Percentiles rank a stretch among this genome's conserved stretches.
phyloP scores from a whole-genome alignment of 1,140 invertebrate species.

The Drosophila athabasca region DNA sequence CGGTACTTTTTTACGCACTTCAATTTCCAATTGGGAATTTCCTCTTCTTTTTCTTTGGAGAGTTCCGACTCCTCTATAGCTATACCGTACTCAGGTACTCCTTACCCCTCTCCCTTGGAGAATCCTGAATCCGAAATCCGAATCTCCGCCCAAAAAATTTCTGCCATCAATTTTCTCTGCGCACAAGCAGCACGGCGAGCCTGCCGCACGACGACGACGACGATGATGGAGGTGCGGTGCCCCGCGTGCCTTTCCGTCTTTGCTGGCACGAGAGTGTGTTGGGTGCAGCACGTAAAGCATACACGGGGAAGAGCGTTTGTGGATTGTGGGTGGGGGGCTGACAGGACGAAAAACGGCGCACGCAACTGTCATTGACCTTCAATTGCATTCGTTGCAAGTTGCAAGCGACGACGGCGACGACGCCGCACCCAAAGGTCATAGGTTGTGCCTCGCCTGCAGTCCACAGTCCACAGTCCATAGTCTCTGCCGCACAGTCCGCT shows the following conservation, averaged over 20 bases:
- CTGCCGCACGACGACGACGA: conserved; percentile 1
- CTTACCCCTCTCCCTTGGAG: too few relatives aligned
- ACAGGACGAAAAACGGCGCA: conserved; percentile 65
- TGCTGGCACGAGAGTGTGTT: conserved; percentile 17
- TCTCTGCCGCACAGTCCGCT: too few relatives aligned
- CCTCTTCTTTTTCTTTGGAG: too few relatives aligned
- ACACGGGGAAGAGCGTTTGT: not conserved
- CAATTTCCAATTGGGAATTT: conserved; percentile 37
- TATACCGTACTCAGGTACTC: too few relatives aligned
- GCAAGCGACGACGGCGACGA: conserved; percentile 36
- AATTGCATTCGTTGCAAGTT: conserved; percentile 71
- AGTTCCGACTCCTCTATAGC: too few relatives aligned
- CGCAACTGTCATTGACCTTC: conserved; percentile 80
- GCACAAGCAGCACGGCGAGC: conserved; percentile 46
- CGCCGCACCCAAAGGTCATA: conserved; percentile 79
- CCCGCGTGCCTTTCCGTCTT: too few relatives aligned
- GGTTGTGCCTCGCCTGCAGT: conserved; percentile 60
- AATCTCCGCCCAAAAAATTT: too few relatives aligned
- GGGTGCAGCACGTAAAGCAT: not conserved
- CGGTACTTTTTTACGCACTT: conserved; percentile 55
- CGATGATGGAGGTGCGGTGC: conserved; percentile 8
- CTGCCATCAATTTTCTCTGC: conserved; percentile 21
- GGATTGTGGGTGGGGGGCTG: not conserved
- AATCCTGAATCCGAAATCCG: too few relatives aligned
- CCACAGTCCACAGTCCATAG: conserved; percentile 8